A percentile compares a stretch with the other conserved stretches of the same genome.
These are phyloP conservation scores for Cephus pulcher DNA, from an alignment of 2,888 invertebrate genomes.

Conservation along the genomic window DNA sequence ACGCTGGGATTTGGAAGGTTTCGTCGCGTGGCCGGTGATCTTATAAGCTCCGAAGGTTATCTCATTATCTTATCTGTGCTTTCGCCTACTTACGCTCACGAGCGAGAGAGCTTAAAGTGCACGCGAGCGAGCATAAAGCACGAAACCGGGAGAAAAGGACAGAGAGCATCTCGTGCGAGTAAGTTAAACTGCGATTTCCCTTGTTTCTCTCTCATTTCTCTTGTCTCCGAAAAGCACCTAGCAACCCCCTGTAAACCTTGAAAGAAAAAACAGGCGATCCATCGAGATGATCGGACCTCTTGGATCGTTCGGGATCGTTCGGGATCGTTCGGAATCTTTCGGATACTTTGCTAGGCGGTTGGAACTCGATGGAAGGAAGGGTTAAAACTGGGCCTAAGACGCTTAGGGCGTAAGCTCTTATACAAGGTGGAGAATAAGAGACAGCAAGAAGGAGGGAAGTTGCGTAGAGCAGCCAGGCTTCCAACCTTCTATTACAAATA, in stretches of 20 bases:
- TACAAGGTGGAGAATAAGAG: constrained; percentile 59
- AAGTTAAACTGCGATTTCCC: background rate
- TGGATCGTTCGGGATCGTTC: background rate
- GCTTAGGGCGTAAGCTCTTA: constrained; percentile 63
- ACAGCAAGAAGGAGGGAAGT: constrained; percentile 10
- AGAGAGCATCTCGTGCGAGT: background rate
- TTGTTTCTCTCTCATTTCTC: background rate
- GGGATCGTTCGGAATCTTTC: background rate
- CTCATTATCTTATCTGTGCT: constrained; percentile 66
- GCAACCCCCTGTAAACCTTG: background rate
- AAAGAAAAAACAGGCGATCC: background rate
- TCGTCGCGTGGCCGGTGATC: constrained; percentile 67
- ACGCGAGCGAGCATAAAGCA: constrained; percentile 44
- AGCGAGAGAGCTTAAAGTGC: constrained; percentile 56
- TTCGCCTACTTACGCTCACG: constrained; percentile 38
- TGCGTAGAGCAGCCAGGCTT: constrained; percentile 10
- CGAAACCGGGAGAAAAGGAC: background rate
- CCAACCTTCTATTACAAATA: constrained; percentile 21
- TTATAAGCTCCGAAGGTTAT: constrained; percentile 65
- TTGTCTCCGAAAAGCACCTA: too few relatives aligned
- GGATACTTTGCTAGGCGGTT: background rate
- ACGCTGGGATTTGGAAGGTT: constrained; percentile 64
- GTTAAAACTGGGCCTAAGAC: constrained; percentile 65
- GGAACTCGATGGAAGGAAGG: constrained; percentile 38
- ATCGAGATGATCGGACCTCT: background rate